Evolutionary conservation across 2,888 invertebrate species (phyloP).

Genomic region (Sinotaia quadrata): DNA sequence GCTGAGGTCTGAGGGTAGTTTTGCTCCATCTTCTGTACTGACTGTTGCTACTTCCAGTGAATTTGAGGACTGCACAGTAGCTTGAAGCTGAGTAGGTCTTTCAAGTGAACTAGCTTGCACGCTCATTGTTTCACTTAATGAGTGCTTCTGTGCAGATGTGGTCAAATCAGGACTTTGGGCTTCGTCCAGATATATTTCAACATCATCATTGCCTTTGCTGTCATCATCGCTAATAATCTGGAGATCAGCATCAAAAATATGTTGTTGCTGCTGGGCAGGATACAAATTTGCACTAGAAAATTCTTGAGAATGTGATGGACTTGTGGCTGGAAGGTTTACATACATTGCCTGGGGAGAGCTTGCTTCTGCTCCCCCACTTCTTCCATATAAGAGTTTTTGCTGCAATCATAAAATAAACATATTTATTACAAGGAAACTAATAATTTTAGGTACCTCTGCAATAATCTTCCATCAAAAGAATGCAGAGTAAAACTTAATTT

Average conservation of each 20-base stretch:
- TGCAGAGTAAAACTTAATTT: no score
- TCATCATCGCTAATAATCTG: constrained; percentile 5
- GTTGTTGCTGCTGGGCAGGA: background rate
- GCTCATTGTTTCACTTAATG: no score
- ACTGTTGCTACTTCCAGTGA: no score
- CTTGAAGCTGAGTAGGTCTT: no score
- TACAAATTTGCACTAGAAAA: background rate
- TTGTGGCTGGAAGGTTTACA: background rate
- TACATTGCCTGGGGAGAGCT: constrained; percentile 61
- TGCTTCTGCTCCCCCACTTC: constrained; percentile 63
- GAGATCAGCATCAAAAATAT: background rate
- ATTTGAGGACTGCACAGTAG: no score
- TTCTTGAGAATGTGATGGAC: background rate
- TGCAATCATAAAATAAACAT: constrained; percentile 35
- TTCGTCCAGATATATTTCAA: constrained; percentile 5
- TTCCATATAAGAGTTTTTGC: constrained; percentile 51
- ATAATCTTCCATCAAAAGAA: no score
- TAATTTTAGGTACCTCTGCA: no score
- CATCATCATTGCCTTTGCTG: background rate
- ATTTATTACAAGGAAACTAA: background rate
- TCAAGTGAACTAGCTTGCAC: no score
- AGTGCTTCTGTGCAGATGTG: no score
- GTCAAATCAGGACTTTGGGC: no score
- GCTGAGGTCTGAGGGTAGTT: no score
- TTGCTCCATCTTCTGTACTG: no score